A percentile compares a stretch with the other conserved stretches of the same genome.
phyloP scores from a whole-genome alignment of 2,888 invertebrate genomes.

The Callosobruchus maculatus region DNA sequence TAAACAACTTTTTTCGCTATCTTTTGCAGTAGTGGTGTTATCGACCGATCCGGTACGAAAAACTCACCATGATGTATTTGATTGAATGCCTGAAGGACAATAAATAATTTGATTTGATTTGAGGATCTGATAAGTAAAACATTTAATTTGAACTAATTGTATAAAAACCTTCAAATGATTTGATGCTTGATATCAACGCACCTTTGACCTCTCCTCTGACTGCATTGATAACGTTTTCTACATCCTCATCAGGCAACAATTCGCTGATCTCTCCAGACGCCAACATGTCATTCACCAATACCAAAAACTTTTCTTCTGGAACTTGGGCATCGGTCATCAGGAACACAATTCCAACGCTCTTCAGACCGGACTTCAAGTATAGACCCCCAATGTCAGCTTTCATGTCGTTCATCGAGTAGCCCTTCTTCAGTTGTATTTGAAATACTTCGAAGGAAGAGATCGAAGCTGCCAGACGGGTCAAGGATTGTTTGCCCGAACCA shows the following conservation, averaged over 20 bases:
- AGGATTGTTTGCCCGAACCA: slow-evolving; percentile 90
- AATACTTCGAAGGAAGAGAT: slow-evolving; percentile 90
- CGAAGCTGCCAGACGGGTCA: slow-evolving; percentile 83
- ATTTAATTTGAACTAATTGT: no score
- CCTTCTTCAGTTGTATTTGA: slow-evolving; percentile 87
- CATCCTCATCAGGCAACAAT: slow-evolving; percentile 84
- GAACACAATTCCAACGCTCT: slow-evolving; percentile 76
- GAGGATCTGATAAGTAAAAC: no score
- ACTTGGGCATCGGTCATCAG: slow-evolving; percentile 94
- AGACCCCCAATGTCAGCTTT: slow-evolving; percentile 69
- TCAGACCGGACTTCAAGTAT: slow-evolving; percentile 85
- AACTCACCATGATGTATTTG: no score
- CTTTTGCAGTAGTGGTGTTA: no score
- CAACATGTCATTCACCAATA: slow-evolving; percentile 88
- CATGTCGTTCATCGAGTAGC: slow-evolving; percentile 78
- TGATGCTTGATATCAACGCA: background rate
- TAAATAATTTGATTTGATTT: no score
- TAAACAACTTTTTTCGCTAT: no score
- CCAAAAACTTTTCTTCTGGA: slow-evolving; percentile 85
- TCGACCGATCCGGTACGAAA: no score
- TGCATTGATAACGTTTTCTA: slow-evolving; percentile 78
- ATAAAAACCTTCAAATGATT: no score
- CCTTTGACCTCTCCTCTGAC: slow-evolving; percentile 78
- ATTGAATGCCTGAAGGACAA: no score
- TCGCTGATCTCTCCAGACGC: slow-evolving; percentile 94